Evolutionary conservation across 2,888 invertebrate genomes (phyloP).

Genomic region (Sminthurinus aureus): DNA sequence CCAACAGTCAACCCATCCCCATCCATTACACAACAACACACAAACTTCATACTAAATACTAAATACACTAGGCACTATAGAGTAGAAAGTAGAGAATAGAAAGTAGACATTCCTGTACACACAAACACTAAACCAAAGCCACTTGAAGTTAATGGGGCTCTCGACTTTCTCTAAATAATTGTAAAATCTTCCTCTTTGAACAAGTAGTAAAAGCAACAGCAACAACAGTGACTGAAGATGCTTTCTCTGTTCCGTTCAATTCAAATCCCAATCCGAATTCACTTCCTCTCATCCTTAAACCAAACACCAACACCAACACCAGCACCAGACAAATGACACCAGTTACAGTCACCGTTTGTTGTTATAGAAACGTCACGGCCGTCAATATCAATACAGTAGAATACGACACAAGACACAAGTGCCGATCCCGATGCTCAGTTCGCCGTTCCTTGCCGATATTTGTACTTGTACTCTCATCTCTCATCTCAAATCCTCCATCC

Average conservation of each 20-base stretch:
- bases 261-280: background rate
- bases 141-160: conserved; percentile 48
- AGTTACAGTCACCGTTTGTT: background rate
- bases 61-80: no score
- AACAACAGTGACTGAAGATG: background rate
- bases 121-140: background rate
- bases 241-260: background rate
- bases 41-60: no score
- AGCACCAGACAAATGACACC: background rate
- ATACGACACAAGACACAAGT: background rate
- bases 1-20: conserved; percentile 28
- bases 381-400: background rate
- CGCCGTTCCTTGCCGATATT: no score
- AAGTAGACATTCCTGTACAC: conserved; percentile 13
- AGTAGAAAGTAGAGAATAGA: no score
- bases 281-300: background rate
- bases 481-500: no score
- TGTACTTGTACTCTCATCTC: no score
- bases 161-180: conserved; percentile 50
- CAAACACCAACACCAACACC: background rate
- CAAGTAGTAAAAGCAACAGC: background rate
- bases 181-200: conserved; percentile 42
- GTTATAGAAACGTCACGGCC: conserved; percentile 43
- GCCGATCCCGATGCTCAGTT: no score
- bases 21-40: conserved; percentile 33